Evolutionary conservation across 2,888 invertebrate species (phyloP), one percentile per base, ranked within the genome.

Genomic region (Melanchra persicariae): DNA sequence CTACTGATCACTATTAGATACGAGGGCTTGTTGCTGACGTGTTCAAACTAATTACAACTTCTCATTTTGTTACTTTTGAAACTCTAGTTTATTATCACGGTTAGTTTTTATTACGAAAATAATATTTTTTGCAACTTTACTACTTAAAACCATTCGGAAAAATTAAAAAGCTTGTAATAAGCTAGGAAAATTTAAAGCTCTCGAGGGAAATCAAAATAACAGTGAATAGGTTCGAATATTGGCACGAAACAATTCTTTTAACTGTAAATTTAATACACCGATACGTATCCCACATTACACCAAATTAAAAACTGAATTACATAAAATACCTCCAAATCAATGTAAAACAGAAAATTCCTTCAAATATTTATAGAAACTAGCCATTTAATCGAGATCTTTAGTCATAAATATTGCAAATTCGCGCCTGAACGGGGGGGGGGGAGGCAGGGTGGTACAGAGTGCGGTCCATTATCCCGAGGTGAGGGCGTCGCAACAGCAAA

Each of bases 381-480:
- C 65, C 57, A 67, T 61, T 70, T 40, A 66, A 77, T 64, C 70
- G 70, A 77, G 61, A 57, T 63, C 49, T 69, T 65, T 69, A 55
- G 63, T 80, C 74, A 82, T 82, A 76, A 85, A 85, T 82, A 84
- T 85, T 85, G 74, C 85, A 84, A 84, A 85, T 84, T 85, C 63
- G 74, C 69, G 69, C 74, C 60, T 79, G 40, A 40, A 40, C 40
- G 5, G 73, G 70, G 73, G 58, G 54, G 65, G 77, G 74, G 54
- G 65, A 76, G 74, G 68, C 43, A 37, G 71, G 74, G 77, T 72
- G 74, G 82, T 81, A 70, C 66, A 72, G 88, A 90, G 91, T 85
- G 90, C 85, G 88, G 92, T 94, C 93, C 94, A 94, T 95, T 95
- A 95, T 94, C 91, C 90, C 90, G 91, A 91, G 91, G 94, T 92